Conservation (phyloP, 2,797 vertebrate species). For the Pogoniulus pusillus region DNA sequence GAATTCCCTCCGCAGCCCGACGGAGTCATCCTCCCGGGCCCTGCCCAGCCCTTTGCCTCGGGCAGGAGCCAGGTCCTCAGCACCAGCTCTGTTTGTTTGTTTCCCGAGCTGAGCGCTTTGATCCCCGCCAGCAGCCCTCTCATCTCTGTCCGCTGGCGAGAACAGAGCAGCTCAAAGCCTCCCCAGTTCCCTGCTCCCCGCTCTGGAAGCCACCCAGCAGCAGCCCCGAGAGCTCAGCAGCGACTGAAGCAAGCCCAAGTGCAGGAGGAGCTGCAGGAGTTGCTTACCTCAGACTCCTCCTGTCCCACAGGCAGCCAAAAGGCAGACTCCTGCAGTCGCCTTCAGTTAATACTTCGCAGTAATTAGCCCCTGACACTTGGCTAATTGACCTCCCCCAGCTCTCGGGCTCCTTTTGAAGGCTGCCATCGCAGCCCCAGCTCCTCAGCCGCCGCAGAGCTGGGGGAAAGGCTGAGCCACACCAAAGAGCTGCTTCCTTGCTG, state of each 20-base stretch:
- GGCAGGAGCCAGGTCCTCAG: conserved; percentile 59
- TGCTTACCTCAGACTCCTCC: background rate
- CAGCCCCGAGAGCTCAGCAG: background rate
- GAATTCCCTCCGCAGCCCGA: conserved; percentile 39
- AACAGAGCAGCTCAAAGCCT: conserved; percentile 63
- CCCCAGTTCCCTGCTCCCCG: conserved; percentile 40
- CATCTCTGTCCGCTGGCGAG: conserved; percentile 57
- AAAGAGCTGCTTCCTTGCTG: background rate
- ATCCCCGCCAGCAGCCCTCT: conserved; percentile 66
- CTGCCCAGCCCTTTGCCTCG: conserved; percentile 53
- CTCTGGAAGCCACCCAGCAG: conserved; percentile 42
- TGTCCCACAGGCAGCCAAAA: background rate
- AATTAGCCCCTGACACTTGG: background rate
- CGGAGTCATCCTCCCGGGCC: conserved; percentile 48
- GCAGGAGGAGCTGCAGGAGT: background rate
- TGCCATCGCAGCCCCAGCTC: accelerated
- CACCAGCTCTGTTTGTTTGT: conserved; percentile 65
- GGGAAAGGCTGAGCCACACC: background rate
- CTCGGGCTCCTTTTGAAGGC: background rate
- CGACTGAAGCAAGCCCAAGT: background rate
- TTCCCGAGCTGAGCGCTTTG: conserved; percentile 65
- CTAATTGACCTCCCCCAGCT: background rate
- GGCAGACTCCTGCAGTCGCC: background rate
- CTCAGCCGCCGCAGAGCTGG: background rate
- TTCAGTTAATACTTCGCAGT: background rate